Evolutionary conservation across 2,888 invertebrate genomes (phyloP).

Genomic region (Platynereis dumerilii): DNA sequence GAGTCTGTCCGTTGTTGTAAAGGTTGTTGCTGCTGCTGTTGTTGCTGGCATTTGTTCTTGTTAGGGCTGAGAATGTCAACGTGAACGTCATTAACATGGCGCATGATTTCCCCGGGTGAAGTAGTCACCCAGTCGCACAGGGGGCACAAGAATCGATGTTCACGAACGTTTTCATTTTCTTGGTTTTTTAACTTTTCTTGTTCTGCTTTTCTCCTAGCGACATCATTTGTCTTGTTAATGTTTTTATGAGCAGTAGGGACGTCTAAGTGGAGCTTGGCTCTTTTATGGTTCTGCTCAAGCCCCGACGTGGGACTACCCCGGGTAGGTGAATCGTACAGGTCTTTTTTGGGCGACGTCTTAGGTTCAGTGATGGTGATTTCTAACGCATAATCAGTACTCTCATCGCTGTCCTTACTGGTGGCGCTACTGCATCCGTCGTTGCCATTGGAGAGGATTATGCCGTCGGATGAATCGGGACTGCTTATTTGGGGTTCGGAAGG

Average conservation of each 20-base stretch:
- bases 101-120: slow-evolving; percentile 76
- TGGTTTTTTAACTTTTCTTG: background rate
- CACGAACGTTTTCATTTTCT: background rate
- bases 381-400: slow-evolving; percentile 6
- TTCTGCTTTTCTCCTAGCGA: background rate
- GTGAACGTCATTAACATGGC: slow-evolving; percentile 85
- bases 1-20: slow-evolving; percentile 11
- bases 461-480: background rate
- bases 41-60: slow-evolving; percentile 7
- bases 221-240: background rate
- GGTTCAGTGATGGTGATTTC: slow-evolving; percentile 23
- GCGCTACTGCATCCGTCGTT: background rate
- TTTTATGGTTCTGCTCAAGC: slow-evolving; percentile 18
- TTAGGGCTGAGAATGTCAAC: slow-evolving; percentile 79
- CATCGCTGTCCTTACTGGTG: background rate
- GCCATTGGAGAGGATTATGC: background rate
- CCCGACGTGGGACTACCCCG: background rate
- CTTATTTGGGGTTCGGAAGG: background rate
- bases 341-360: slow-evolving; percentile 11
- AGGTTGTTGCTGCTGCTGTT: slow-evolving; percentile 3
- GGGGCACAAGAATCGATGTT: slow-evolving; percentile 68
- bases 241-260: slow-evolving; percentile 10
- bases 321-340: background rate
- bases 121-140: slow-evolving; percentile 80
- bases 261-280: slow-evolving; percentile 28